phyloP scores from a whole-genome alignment of 53 echinoderm and acorn worm genomes.

The Pentamera pediparva region DNA sequence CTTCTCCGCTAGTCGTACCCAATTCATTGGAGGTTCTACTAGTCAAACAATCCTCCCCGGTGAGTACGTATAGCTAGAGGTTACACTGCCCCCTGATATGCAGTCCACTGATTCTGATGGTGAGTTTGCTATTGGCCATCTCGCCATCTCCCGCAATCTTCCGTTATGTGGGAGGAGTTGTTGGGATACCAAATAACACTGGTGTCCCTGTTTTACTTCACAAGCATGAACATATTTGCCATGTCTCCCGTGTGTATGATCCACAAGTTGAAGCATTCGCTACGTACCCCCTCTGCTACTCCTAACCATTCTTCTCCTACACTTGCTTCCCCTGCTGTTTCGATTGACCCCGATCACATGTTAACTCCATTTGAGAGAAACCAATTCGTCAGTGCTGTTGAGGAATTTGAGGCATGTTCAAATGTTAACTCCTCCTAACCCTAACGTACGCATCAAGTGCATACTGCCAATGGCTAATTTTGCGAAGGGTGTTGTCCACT shows the following conservation, averaged over 20 bases:
- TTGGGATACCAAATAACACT: background rate
- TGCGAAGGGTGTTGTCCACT: too few relatives aligned
- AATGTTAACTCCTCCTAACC: too few relatives aligned
- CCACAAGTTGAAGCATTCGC: background rate
- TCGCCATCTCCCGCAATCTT: background rate
- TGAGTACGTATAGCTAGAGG: background rate
- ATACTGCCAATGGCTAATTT: too few relatives aligned
- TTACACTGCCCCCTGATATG: background rate
- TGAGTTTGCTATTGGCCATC: background rate
- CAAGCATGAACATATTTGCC: conserved; percentile 23
- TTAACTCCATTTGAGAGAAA: background rate
- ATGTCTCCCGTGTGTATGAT: background rate
- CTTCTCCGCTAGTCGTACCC: background rate
- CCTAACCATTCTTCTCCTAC: background rate
- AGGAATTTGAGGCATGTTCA: too few relatives aligned
- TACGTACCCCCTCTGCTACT: background rate
- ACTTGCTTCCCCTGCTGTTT: background rate
- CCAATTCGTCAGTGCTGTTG: background rate
- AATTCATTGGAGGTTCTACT: background rate
- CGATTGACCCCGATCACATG: conserved; percentile 17
- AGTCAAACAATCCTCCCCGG: background rate
- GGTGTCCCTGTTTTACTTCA: background rate
- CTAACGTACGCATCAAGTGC: too few relatives aligned
- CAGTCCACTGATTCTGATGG: background rate
- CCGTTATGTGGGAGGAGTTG: background rate